Percentiles rank a stretch among this genome's conserved stretches.
These are phyloP conservation scores for Ormyrus pomaceus DNA, from an alignment of 2,888 invertebrate species.

Conservation along the genomic window DNA sequence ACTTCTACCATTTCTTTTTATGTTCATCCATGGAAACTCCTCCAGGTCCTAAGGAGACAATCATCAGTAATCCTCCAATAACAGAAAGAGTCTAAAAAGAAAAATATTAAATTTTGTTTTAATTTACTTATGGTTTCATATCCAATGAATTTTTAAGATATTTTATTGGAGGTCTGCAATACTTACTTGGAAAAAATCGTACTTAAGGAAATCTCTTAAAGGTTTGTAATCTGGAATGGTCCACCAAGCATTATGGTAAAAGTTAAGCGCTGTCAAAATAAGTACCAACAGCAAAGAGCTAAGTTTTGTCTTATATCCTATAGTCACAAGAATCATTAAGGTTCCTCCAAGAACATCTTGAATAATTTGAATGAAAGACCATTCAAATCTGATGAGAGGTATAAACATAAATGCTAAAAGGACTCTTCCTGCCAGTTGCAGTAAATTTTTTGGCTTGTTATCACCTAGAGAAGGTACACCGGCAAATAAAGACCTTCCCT, in stretches of 20 bases:
- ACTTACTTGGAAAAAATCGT: slow-evolving; percentile 99
- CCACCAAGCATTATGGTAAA: slow-evolving; percentile 99
- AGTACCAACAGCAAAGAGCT: slow-evolving; percentile 95
- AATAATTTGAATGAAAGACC: slow-evolving; percentile 92
- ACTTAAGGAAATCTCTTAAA: slow-evolving; percentile 99
- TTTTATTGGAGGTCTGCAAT: not conserved
- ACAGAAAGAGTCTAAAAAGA: slow-evolving; percentile 97
- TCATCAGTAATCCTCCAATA: slow-evolving; percentile 98
- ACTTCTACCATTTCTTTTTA: slow-evolving; percentile 96
- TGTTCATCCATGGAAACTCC: slow-evolving; percentile 99
- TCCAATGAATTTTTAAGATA: no score
- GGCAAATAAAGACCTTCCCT: slow-evolving; percentile 96
- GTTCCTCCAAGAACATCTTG: slow-evolving; percentile 95
- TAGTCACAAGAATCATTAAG: slow-evolving; percentile 95
- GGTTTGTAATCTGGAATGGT: slow-evolving; percentile 95
- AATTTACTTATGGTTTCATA: not conserved
- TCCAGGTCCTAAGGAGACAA: slow-evolving; percentile 98
- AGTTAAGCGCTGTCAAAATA: slow-evolving; percentile 91
- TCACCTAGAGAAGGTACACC: slow-evolving; percentile 95
- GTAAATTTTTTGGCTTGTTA: slow-evolving; percentile 96
- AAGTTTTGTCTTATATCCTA: slow-evolving; percentile 99
- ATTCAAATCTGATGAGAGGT: slow-evolving; percentile 95
- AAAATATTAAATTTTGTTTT: slow-evolving; percentile 13
- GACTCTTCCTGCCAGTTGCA: slow-evolving; percentile 96
- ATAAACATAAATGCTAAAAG: slow-evolving; percentile 99